Evolutionary conservation across 2,888 invertebrate genomes (phyloP).

Genomic region (Campoplex capitator): DNA sequence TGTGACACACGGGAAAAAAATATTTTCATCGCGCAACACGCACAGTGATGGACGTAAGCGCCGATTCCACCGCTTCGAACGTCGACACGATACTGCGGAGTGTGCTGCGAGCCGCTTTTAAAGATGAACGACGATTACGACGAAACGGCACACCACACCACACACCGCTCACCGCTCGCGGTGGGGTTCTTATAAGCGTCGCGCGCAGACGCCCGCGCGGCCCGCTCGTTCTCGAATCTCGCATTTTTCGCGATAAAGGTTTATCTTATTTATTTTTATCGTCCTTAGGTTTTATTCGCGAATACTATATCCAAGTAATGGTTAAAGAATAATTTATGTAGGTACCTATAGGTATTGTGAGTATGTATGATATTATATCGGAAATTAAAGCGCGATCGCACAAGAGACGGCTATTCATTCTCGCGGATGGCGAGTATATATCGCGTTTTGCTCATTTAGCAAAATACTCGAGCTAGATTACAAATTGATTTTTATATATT

Average conservation of each 20-base stretch:
- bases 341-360: too few relatives aligned
- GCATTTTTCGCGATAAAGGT: background rate
- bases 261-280: background rate
- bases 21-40: background rate
- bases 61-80: slow-evolving; percentile 57
- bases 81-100: slow-evolving; percentile 80
- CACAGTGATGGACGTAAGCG: background rate
- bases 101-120: slow-evolving; percentile 67
- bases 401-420: background rate
- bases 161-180: background rate
- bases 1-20: background rate
- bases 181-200: slow-evolving; percentile 21
- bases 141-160: background rate
- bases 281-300: background rate
- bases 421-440: too few relatives aligned
- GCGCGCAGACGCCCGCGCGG: slow-evolving; percentile 60
- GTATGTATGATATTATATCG: background rate
- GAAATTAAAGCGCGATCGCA: background rate
- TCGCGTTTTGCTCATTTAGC: too few relatives aligned
- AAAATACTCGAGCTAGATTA: too few relatives aligned
- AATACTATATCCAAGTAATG: background rate
- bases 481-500: too few relatives aligned
- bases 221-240: slow-evolving; percentile 1
- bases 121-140: background rate
- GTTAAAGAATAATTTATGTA: background rate